These are phyloP conservation scores for Oreocharis arfaki DNA, from an alignment of 2,113 vertebrate species.

Conservation along the genomic window DNA sequence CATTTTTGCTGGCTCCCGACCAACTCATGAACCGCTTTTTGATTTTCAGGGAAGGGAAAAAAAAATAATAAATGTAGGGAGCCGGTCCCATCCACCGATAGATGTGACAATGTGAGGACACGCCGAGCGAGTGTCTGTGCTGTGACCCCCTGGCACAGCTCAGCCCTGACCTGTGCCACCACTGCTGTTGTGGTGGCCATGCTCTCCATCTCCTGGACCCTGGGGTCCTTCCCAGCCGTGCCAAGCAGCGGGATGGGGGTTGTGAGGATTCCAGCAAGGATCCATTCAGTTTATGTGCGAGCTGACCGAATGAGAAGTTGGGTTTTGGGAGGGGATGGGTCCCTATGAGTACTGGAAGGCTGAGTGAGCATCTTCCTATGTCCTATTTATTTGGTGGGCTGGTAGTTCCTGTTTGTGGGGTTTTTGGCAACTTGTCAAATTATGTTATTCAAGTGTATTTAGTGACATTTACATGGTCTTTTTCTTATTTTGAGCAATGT, in stretches of 20 bases:
- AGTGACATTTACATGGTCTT: neutral
- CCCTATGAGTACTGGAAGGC: fast-evolving
- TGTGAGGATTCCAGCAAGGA: neutral
- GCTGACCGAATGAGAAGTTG: neutral
- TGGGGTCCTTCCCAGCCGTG: neutral
- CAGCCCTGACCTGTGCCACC: neutral
- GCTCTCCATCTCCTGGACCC: neutral
- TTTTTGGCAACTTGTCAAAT: neutral
- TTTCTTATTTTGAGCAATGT: neutral
- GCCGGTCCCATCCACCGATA: neutral
- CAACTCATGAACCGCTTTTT: slow-evolving; percentile 74
- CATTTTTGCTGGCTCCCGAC: slow-evolving; percentile 74
- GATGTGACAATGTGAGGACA: neutral
- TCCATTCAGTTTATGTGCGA: fast-evolving
- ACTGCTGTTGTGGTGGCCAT: neutral
- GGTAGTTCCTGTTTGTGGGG: neutral
- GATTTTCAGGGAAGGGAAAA: slow-evolving; percentile 37
- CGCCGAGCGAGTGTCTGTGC: fast-evolving
- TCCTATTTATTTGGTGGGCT: neutral
- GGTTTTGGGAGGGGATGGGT: neutral
- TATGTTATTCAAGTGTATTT: neutral
- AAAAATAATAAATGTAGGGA: neutral
- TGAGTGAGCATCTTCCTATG: neutral
- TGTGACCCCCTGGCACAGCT: fast-evolving
- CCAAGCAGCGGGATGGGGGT: neutral